Base-by-base conservation (phyloP, 2,888 invertebrate genomes). In the Melitaea athalia region DNA sequence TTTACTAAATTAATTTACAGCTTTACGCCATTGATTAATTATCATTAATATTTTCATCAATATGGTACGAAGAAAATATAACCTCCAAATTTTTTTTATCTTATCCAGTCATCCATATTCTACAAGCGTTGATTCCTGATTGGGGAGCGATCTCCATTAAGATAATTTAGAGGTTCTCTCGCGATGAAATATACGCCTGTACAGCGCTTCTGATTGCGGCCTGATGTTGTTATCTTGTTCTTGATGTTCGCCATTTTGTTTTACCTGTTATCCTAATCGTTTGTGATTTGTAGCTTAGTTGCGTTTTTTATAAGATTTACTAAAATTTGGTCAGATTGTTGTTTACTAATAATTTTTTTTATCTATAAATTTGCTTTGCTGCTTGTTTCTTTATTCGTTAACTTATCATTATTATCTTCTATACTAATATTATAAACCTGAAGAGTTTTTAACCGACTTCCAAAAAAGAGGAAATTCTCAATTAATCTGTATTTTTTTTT, bases 81-180 rank as follows among this genome's bases (percentile, higher is more conserved):
- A 38, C 38, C 24, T 24, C 24, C 3, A 24, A 24, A 24, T 24
- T 24, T 38, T 38, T 55, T 55, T 33, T 33, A 55, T n/a, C 55
- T n/a, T 55, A 33, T 55, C 55, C 55, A 55, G 55, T 38, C 33
- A 31, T 15, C 53, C 5, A 64, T 62, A 4, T 10, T 60, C 15
- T 24, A 50, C 52, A 55, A 8, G 11, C 33, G 59, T 62, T 61
- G 67, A 72, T 72, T 70, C 69, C 75, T 87, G 89, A 91, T 91
- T 88, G 87, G 83, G 86, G 88, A 84, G 85, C 86, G 92, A 91
- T 92, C 87, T 85, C 86, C 84, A 88, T 90, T 89, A 85, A 91
- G 91, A 92, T 92, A 91, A 92, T 91, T 91, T 88, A 91, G 87
- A 89, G 89, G 83, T 85, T 82, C 85, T 75, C 82, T 81, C 78